Evolutionary conservation across 2,113 vertebrate genomes (phyloP).

Genomic region (Coturnix japonica): DNA sequence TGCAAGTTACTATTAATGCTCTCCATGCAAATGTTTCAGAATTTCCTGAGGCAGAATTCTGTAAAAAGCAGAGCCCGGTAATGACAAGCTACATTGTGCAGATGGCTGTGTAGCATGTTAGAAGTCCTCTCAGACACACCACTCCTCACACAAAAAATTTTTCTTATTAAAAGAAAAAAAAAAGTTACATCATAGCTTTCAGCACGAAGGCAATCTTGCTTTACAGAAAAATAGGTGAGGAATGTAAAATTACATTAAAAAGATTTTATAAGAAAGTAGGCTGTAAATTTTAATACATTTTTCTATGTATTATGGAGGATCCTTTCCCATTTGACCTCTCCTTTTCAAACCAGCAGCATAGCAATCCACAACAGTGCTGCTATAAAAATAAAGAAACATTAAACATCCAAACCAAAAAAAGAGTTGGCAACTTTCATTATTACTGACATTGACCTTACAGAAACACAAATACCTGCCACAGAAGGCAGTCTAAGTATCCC

Average conservation of each 20-base stretch:
- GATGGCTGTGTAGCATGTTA: neutral
- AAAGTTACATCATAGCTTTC: neutral
- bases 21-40: neutral
- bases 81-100: neutral
- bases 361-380: neutral
- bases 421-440: neutral
- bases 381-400: neutral
- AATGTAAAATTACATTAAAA: neutral
- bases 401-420: neutral
- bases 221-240: neutral
- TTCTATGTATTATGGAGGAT: neutral
- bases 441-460: neutral
- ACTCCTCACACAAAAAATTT: neutral
- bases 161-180: neutral
- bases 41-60: neutral
- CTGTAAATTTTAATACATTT: neutral
- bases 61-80: neutral
- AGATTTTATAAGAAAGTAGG: neutral
- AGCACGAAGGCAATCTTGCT: neutral
- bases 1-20: neutral
- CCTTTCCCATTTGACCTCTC: neutral
- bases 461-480: neutral
- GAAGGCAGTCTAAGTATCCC: neutral
- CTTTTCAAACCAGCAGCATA: neutral
- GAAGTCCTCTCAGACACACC: neutral